Base-by-base conservation (phyloP, 2,888 invertebrate species). In the Troides helena region DNA sequence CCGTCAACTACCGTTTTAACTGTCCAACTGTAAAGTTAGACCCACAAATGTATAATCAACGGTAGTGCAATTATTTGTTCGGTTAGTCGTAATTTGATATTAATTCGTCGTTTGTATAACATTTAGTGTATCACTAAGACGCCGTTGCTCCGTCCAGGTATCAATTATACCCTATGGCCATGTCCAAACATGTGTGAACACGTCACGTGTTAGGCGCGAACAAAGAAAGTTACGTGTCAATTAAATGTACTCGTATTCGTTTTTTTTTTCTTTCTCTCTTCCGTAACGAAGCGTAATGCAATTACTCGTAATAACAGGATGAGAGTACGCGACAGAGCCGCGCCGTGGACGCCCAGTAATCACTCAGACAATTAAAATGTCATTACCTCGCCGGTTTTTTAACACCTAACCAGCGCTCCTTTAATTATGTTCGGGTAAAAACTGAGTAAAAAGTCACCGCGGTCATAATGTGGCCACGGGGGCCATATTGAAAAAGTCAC, bases 241-340 rank as follows among this genome's bases (percentile, higher is more conserved):
- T 92, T 90, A 91, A 89, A 90, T 82, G 81, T 84, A 84, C 87
- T 89, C 86, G 85, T 30, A 70, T 64, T 70, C 85, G 85, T 79
- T 74, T 88, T 89, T 90, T 90, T 53, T 53, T 53, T 53, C 53
- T 53, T 6, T 53, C 53, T 53, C 53, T 86, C 85, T 83, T 80
- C 85, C 81, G 90, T 92, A 90, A 92, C 92, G 89, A 92, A 92
- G 85, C 89, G 88, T 92, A 92, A 92, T 92, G 89, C 90, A 92
- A 92, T 92, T 92, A 92, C 86, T 80, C 83, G 88, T 92, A 92
- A 92, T 92, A 87, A 89, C 91, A 92, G 92, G 91, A 92, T 90
- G 92, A 87, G 85, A 85, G 80, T 83, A 85, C 84, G 86, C 85
- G 89, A 90, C 90, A 89, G 83, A 83, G 82, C 80, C 79, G 76